Conservation (phyloP, 1,140 invertebrate species). For the Drosophila watanabei region DNA sequence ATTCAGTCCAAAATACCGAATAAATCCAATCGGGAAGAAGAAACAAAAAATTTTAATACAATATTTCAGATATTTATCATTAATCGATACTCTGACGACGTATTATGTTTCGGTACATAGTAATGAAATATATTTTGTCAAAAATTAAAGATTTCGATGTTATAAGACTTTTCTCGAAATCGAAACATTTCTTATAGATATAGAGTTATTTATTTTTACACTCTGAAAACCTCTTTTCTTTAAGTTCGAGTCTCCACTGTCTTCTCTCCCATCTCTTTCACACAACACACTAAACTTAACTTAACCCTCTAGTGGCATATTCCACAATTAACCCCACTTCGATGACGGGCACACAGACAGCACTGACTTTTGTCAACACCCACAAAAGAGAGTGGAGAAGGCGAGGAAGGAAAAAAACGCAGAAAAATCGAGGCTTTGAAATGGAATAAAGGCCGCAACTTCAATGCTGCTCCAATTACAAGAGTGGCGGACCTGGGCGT, state of each 20-base stretch:
- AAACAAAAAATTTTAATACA: too few relatives aligned
- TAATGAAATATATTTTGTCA: too few relatives aligned
- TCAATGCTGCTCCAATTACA: conserved; percentile 72
- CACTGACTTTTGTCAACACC: conserved; percentile 73
- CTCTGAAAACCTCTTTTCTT: not conserved
- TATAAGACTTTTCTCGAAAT: too few relatives aligned
- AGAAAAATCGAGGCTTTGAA: conserved; percentile 33
- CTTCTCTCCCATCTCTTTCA: not conserved
- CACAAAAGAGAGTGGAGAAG: conserved; percentile 21
- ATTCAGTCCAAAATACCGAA: too few relatives aligned
- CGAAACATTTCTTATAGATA: too few relatives aligned
- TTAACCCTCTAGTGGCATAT: conserved; percentile 46
- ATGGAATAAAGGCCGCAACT: conserved; percentile 43
- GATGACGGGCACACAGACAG: conserved; percentile 10
- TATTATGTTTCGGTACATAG: too few relatives aligned
- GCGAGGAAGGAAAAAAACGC: not conserved
- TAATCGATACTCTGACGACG: too few relatives aligned
- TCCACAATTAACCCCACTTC: conserved; percentile 39
- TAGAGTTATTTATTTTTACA: not conserved
- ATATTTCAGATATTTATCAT: too few relatives aligned
- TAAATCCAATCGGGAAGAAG: too few relatives aligned
- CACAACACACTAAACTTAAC: conserved; percentile 26
- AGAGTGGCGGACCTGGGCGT: conserved; percentile 60
- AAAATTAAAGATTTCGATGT: too few relatives aligned
- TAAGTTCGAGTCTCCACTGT: not conserved